phyloP scores from a whole-genome alignment of 2,113 vertebrate genomes.

The Pogona vitticeps region DNA sequence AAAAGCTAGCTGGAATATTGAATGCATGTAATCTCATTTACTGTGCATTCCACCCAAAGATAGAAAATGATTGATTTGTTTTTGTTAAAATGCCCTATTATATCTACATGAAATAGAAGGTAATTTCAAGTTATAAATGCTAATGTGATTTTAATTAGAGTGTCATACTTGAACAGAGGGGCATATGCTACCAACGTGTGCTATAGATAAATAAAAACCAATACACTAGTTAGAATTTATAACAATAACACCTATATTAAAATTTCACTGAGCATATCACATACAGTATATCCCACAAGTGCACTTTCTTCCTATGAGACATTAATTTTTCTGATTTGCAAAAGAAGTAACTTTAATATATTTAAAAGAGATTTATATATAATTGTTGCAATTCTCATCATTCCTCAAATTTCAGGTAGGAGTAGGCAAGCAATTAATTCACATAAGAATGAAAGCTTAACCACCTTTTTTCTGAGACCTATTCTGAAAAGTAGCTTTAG shows the following conservation, averaged over 20 bases:
- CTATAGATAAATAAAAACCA: background rate
- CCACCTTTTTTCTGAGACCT: background rate
- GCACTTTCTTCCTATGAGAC: background rate
- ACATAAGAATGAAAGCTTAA: background rate
- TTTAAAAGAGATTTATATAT: background rate
- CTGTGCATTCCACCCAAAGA: background rate
- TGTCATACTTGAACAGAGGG: background rate
- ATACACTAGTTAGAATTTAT: background rate
- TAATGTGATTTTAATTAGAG: constrained; percentile 2
- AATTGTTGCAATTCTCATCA: background rate
- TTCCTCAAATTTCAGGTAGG: background rate
- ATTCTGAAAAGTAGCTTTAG: background rate
- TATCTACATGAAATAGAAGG: background rate
- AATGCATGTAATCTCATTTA: background rate
- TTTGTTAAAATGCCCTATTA: background rate
- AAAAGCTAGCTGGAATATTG: too few species aligned
- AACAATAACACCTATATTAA: background rate
- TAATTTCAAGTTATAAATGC: background rate
- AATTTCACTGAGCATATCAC: background rate
- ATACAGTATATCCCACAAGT: background rate
- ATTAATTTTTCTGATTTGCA: background rate
- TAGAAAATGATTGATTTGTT: background rate
- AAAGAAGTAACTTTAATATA: background rate
- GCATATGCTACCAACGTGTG: background rate
- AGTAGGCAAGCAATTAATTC: background rate